Base-by-base conservation (phyloP, 2,797 vertebrate genomes). In the Oophaga sylvatica region DNA sequence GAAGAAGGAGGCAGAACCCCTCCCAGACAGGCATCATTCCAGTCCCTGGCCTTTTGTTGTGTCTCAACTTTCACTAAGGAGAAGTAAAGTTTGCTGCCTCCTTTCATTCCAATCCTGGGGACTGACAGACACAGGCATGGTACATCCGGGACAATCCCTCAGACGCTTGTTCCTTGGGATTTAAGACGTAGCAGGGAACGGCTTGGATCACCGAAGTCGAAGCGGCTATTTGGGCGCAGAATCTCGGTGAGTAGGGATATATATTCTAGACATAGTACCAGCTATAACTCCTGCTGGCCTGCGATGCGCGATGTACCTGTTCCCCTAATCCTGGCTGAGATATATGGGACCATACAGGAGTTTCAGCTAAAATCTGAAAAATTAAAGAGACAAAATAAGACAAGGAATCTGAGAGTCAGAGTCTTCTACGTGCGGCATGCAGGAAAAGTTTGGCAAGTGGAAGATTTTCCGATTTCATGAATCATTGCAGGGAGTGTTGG, bases 11-110 rank as follows among this genome's bases (percentile, higher is more conserved):
- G 62, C 57, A 19, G 31, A 63, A 84, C 84, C 88, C 88, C 88
- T 89, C 88, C 88, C 88, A 70, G 80, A 20, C 80, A 86, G 84
- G 45, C 84, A 82, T 76, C 80, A 67, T 86, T 83, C 73, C 88
- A 81, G 70, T 78, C 87, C 84, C 84, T 63, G 88, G 88, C 88
- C 88, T 86, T 89, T 89, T 89, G 88, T 88, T 88, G 88, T 89
- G 84, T 78, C 84, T 89, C 88, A 89, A 89, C 88, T 89, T 89
- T 89, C 84, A 79, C 84, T 89, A 59, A 89, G 84, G 16, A 86
- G 84, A 60, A 80, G 84, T 63, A 67, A 89, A 86, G 79, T 86
- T 89, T 86, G 20, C n/a, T 29, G 57, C 10, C 65, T 62, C 63
- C 59, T 56, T 56, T 80, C 71, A 76, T 48, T 63, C 83, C 62